Evolutionary conservation across 2,888 invertebrate species (phyloP), one percentile per base, ranked within the genome.

Genomic region (Ametastegia equiseti): DNA sequence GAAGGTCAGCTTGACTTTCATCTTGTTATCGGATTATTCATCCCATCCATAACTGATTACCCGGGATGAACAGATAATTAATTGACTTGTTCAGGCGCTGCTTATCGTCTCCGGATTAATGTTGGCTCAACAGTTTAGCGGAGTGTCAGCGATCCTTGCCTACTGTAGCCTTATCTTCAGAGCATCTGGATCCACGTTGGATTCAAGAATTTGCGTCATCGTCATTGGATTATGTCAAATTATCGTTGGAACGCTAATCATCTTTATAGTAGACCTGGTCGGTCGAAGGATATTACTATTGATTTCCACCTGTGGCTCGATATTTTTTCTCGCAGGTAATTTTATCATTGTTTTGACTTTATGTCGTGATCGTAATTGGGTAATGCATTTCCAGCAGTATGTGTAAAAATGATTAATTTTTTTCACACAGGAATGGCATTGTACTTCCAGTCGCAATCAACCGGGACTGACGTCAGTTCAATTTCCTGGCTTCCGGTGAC

Each of bases 231-330:
- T 23, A 1, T 50, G 80, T 19, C 65, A 63, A 1, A 11, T 84
- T 2, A 0, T 65, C 11, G 1, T 7, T 0, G 23, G 50, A 42
- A 0, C 81, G 6, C 0, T 81, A 1, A 57, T 81, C 1, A 15
- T 65, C 0, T 33, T 42, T 2, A 0, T 82, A 3, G 54, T 84
- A 1, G 86, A 86, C 45, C 82, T 30, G 27, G 0, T 82, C 3
- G 85, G 86, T 11, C 83, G 85, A 27, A 86, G 73, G n/a, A 54
- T 79, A 1, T 57, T 86, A 5, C 75, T 80, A 2, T 13, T 85
- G 0, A 0, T 57, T 7, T 84, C 86, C 0, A 7, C 69, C 0
- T 79, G 30, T 30, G 63, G 65, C 11, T 39, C 30, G 6, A 4
- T 67, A 0, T 0, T 85, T 1, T 78, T 78, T 27, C 60, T 78